Evolutionary conservation across 2,888 invertebrate genomes (phyloP), one percentile per base, ranked within the genome.

Genomic region (Rhimphoctona megacephalus): DNA sequence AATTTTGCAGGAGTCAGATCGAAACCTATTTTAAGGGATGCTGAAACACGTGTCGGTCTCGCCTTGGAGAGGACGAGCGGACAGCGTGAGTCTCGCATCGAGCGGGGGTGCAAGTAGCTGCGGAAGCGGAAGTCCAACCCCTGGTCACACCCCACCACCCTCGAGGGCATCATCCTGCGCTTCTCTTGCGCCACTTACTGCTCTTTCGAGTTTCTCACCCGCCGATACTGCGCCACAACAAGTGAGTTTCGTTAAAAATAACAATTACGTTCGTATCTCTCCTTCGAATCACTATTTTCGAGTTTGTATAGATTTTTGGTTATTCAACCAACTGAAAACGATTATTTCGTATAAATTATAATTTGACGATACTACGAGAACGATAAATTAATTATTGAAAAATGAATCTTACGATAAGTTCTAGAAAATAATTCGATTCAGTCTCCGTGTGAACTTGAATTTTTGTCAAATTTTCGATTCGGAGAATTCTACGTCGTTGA

Each of bases 31-130:
- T 33, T 33, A 88, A 90, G 91, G 92, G 95, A 98, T 98, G 98
- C 96, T 98, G 96, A 98, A 98, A 95, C 98, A 98, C 97, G 98
- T 98, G 95, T 98, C 98, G 95, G 97, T 98, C 94, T 98, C 98
- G 90, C 98, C 98, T 90, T 96, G 97, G 95, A 96, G 98, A 95
- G 96, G 97, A 92, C 97, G 98, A 94, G 96, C 97, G 89, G 98
- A 98, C 95, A 97, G 97, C 90, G 96, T 98, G 90, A 97, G 97
- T 92, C 95, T 98, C 89, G 97, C 97, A 90, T 97, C 97, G 74
- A 97, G 94, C 90, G 93, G 92, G 66, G 93, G 94, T 25, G 91
- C 93, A 36, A 95, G 95, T 90, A 95, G 95, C 90, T 97, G 97
- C 95, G 96, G 97, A 95, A 96, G 96, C 92, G 95, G 96, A 89